phyloP scores from a whole-genome alignment of 2,113 vertebrate species.

The Perca fluviatilis region DNA sequence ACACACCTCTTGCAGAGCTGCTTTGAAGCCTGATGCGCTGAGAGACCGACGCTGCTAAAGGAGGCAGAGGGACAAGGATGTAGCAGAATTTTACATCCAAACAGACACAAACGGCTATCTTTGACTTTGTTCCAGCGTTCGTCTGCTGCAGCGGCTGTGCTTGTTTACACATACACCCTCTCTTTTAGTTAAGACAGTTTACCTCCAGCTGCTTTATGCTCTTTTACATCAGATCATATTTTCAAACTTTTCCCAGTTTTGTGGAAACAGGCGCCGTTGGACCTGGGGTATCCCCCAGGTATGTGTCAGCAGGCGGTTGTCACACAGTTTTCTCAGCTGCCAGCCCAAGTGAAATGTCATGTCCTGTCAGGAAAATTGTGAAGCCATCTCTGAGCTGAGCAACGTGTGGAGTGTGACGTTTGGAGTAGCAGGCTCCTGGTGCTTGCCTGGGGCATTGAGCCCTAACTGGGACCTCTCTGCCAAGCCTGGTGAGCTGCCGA shows the following conservation, averaged over 20 bases:
- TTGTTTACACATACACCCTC: conserved; percentile 66
- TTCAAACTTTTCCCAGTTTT: conserved; percentile 71
- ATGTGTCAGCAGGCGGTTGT: conserved; percentile 72
- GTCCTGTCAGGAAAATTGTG: conserved; percentile 83
- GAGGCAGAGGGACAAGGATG: conserved; percentile 69
- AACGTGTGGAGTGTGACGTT: conserved; percentile 59
- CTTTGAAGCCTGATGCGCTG: conserved; percentile 71
- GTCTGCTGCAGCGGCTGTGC: conserved; percentile 34
- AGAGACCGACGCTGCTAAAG: conserved; percentile 51
- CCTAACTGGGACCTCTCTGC: conserved; percentile 73
- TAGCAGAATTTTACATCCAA: conserved; percentile 70
- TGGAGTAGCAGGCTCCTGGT: conserved; percentile 69
- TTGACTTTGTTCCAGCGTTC: conserved; percentile 67
- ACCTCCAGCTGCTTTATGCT: conserved; percentile 67
- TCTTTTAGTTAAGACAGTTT: conserved; percentile 66
- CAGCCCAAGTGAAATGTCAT: conserved; percentile 82
- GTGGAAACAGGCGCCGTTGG: conserved; percentile 45
- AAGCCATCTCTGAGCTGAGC: conserved; percentile 70
- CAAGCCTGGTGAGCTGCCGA: conserved; percentile 52
- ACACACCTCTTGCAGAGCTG: conserved; percentile 66
- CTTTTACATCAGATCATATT: conserved; percentile 65
- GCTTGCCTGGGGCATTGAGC: conserved; percentile 75
- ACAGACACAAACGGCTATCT: conserved; percentile 73
- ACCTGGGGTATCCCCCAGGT: conserved; percentile 71
- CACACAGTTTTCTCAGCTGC: conserved; percentile 62